Conservation (phyloP, 2,888 invertebrate species). For the Boloria euphrosyne region DNA sequence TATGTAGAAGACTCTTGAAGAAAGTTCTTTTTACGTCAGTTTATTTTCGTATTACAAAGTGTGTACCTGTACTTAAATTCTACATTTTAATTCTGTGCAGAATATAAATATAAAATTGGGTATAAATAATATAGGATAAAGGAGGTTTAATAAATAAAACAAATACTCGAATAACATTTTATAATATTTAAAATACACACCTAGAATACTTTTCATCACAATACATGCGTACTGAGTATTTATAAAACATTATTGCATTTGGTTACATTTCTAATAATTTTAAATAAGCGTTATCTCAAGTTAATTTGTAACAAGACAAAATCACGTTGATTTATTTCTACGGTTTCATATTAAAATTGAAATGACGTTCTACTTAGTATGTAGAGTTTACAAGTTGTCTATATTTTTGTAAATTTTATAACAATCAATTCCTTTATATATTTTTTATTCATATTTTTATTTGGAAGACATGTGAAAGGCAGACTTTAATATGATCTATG, state of each 20-base stretch:
- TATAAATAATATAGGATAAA: neutral
- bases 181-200: slow-evolving; percentile 81
- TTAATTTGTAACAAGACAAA: slow-evolving; percentile 1
- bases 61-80: too few relatives aligned
- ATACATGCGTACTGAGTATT: slow-evolving; percentile 67
- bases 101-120: too few relatives aligned
- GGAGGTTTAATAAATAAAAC: slow-evolving; percentile 49
- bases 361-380: slow-evolving; percentile 3
- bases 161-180: slow-evolving; percentile 72
- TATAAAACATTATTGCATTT: slow-evolving; percentile 78
- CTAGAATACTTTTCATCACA: slow-evolving; percentile 76
- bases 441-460: slow-evolving; percentile 12
- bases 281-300: slow-evolving; percentile 26
- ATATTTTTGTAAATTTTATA: slow-evolving; percentile 10
- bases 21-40: too few relatives aligned
- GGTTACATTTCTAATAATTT: slow-evolving; percentile 53
- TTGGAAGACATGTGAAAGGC: slow-evolving; percentile 18
- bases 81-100: too few relatives aligned
- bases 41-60: too few relatives aligned
- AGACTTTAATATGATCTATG: slow-evolving; percentile 2
- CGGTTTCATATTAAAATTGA: slow-evolving; percentile 8
- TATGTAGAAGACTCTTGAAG: too few relatives aligned
- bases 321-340: slow-evolving; percentile 10
- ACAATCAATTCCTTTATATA: slow-evolving; percentile 22
- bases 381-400: slow-evolving; percentile 9